Conservation (phyloP, 1,140 invertebrate genomes). For the Drosophila nigrodunni region DNA sequence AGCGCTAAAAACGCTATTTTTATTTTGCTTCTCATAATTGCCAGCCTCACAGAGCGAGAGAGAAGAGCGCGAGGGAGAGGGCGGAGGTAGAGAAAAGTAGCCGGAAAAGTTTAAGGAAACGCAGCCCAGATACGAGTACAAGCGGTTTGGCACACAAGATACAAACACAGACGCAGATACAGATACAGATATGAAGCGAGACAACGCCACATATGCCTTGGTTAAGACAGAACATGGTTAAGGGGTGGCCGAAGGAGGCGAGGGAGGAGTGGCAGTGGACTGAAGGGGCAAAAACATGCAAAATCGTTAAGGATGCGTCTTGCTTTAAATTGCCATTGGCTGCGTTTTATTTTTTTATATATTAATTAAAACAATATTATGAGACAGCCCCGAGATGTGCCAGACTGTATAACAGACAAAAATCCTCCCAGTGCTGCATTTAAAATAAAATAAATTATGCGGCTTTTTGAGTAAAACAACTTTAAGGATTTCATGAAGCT, state of each 20-base stretch:
- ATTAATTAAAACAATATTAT: constrained; percentile 71
- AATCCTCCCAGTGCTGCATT: background rate
- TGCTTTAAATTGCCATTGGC: background rate
- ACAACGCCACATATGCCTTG: constrained; percentile 37
- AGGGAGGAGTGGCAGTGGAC: too few species aligned
- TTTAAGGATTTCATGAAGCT: background rate
- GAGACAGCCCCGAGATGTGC: constrained; percentile 9
- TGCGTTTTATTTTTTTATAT: constrained; percentile 3
- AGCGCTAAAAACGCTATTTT: constrained; percentile 75
- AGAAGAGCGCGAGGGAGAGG: constrained; percentile 52
- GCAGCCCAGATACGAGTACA: constrained; percentile 72
- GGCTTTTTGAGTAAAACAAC: background rate
- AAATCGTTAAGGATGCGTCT: constrained; percentile 2
- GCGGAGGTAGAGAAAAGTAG: constrained; percentile 17
- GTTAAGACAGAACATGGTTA: constrained; percentile 1
- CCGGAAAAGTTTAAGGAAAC: constrained; percentile 70
- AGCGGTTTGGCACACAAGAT: constrained; percentile 73
- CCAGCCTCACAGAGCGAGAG: constrained; percentile 48
- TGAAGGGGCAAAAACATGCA: constrained; percentile 3
- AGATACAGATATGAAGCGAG: constrained; percentile 41
- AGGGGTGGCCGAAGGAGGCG: background rate
- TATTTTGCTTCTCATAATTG: constrained; percentile 73
- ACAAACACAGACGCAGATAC: constrained; percentile 1
- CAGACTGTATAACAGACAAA: background rate
- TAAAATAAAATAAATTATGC: too few species aligned